These are phyloP conservation scores for Typhlomys cinereus DNA, from an alignment of 2,113 vertebrate species.

Conservation along the genomic window DNA sequence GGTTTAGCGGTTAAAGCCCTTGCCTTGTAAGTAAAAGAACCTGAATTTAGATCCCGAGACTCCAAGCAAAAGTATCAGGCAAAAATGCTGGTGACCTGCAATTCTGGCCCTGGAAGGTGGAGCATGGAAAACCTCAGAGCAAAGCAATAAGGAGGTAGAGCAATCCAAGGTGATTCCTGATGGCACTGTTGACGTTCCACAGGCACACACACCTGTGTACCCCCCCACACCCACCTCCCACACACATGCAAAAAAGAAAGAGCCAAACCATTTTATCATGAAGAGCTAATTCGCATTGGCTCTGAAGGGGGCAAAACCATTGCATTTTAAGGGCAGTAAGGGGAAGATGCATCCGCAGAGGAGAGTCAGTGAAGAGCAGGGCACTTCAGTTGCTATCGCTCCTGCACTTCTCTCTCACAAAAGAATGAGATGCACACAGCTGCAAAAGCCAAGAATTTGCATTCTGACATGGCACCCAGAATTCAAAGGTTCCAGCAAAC, in stretches of 20 bases:
- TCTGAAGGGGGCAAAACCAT: background rate
- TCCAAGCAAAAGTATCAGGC: no score
- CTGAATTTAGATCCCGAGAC: no score
- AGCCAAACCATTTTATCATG: background rate
- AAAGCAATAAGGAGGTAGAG: no score
- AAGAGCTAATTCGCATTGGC: background rate
- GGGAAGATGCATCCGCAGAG: constrained; percentile 9
- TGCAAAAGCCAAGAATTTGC: background rate
- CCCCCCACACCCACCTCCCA: no score
- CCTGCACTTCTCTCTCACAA: constrained; percentile 49
- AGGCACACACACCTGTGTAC: no score
- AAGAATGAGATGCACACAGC: constrained; percentile 9
- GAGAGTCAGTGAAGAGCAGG: background rate
- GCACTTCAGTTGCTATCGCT: background rate
- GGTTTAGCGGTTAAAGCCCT: no score
- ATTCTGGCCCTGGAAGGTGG: no score
- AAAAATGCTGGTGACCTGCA: no score
- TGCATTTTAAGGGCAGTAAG: constrained; percentile 40
- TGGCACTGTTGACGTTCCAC: no score
- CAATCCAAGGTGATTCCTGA: no score
- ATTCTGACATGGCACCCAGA: background rate
- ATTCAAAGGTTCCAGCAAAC: constrained; percentile 42
- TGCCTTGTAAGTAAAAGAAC: no score
- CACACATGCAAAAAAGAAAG: background rate
- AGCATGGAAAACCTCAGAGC: no score